Conservation (phyloP, 2,113 vertebrate species). For the Dissostichus mawsoni region DNA sequence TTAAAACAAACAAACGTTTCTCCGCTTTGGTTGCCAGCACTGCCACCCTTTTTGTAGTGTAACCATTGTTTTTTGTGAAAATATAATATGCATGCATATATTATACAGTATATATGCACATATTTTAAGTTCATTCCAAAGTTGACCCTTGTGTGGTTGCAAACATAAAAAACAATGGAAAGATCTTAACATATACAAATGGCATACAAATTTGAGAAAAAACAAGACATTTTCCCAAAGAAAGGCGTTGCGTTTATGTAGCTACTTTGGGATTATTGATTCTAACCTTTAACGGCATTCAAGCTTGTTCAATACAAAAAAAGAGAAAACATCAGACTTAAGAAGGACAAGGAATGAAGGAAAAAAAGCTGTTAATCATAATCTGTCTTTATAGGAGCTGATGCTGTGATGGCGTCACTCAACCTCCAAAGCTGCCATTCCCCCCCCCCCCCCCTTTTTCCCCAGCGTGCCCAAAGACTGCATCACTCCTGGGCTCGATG, state of each 20-base stretch:
- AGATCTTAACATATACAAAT: background rate
- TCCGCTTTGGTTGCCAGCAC: background rate
- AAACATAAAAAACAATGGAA: background rate
- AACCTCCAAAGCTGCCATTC: constrained; percentile 40
- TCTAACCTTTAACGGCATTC: background rate
- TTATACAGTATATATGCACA: no score
- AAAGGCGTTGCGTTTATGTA: background rate
- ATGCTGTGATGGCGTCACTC: constrained; percentile 63
- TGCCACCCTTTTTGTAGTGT: background rate
- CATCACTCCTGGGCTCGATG: constrained; percentile 46
- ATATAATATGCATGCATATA: background rate
- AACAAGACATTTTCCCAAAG: background rate
- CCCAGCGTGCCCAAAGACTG: constrained; percentile 27
- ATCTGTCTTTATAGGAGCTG: constrained; percentile 40
- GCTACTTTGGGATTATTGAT: background rate
- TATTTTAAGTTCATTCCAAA: background rate
- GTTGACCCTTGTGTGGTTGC: background rate
- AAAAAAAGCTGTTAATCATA: constrained; percentile 40
- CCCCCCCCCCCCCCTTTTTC: constrained; percentile 6
- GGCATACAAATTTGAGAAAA: background rate
- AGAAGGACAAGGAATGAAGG: background rate
- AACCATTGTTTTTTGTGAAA: background rate
- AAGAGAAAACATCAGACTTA: constrained; percentile 5
- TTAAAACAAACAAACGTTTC: background rate
- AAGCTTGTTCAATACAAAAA: background rate